Base-by-base conservation (phyloP, 2,113 vertebrate genomes). In the Symphodus melops region DNA sequence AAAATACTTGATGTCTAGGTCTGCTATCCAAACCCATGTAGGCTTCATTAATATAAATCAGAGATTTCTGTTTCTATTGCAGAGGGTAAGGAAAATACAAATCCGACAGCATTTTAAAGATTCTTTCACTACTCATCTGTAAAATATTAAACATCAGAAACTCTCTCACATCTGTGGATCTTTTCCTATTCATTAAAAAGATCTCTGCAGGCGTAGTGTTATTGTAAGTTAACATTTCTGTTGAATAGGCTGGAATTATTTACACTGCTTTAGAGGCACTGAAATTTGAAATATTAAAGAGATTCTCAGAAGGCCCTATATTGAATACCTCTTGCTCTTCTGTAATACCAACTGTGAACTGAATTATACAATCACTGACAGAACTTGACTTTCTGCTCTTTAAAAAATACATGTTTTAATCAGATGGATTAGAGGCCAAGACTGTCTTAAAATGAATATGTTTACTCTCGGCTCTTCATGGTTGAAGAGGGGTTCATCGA, bases 31-130 rank as follows among this genome's bases (percentile, higher is more conserved):
- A 77, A 83, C 74, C 79, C 61, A 78, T 76, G 68, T 64, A 79
- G 80, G 72, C 63, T 81, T 83, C 77, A 75, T 71, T 89, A 83
- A 81, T 77, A 79, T 20, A 79, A 64, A 77, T 33, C 66, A 57
- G 58, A 65, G 55, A 41, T 42, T 56, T 82, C 67, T 82, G 42
- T 68, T 68, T 76, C 53, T 54, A 56, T 48, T 36, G 33, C n/a
- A 9, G 56, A 0, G n/a, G 28, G 53, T 54, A 58, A 70, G 49
- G 66, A 71, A 56, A 41, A 63, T 51, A 72, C 44, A 68, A 71
- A 69, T 25, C 62, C 41, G 0, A 16, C 53, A 28, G 48, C 52
- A 51, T 76, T 83, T 81, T 70, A 72, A 77, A 56, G 61, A 82
- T 83, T 68, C 67, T 59, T 51, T 79, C 61, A 33, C 64, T 46